phyloP scores from a whole-genome alignment of 2,113 vertebrate species.

The Aptenodytes patagonicus region DNA sequence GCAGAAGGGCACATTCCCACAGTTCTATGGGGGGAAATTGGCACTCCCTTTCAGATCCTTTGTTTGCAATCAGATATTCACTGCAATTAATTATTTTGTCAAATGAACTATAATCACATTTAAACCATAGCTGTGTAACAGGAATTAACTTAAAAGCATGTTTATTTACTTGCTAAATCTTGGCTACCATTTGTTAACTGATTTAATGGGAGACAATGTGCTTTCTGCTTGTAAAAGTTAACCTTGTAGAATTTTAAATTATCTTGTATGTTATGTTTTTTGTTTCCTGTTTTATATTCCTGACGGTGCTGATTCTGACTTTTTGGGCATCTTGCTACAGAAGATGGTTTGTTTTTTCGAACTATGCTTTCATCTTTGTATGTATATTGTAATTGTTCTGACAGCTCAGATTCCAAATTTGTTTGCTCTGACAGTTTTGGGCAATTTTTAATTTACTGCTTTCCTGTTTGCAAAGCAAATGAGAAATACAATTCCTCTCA shows the following conservation, averaged over 20 bases:
- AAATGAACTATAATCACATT: slow-evolving; percentile 78
- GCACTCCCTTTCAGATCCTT: slow-evolving; percentile 70
- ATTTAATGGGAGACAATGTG: slow-evolving; percentile 71
- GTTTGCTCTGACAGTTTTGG: slow-evolving; percentile 43
- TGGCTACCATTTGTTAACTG: slow-evolving; percentile 66
- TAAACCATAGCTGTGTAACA: slow-evolving; percentile 77
- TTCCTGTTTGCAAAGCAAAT: slow-evolving; percentile 31
- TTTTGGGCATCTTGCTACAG: slow-evolving; percentile 57
- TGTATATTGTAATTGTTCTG: slow-evolving; percentile 55
- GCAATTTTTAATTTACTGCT: not conserved
- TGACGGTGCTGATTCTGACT: slow-evolving; percentile 66
- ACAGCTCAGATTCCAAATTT: slow-evolving; percentile 46
- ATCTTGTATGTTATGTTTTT: slow-evolving; percentile 67
- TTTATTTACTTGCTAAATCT: slow-evolving; percentile 74
- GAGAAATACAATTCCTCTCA: not conserved
- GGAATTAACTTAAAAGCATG: slow-evolving; percentile 78
- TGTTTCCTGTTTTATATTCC: slow-evolving; percentile 74
- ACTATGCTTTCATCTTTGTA: slow-evolving; percentile 64
- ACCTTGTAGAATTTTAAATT: slow-evolving; percentile 66
- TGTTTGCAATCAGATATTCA: slow-evolving; percentile 70
- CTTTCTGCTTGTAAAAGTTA: slow-evolving; percentile 73
- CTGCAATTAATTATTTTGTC: slow-evolving; percentile 81
- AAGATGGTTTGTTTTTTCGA: slow-evolving; percentile 49
- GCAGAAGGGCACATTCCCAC: slow-evolving; percentile 32
- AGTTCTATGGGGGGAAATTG: slow-evolving; percentile 26